phyloP scores from a whole-genome alignment of 2,797 vertebrate genomes.

The Onychomys torridus region DNA sequence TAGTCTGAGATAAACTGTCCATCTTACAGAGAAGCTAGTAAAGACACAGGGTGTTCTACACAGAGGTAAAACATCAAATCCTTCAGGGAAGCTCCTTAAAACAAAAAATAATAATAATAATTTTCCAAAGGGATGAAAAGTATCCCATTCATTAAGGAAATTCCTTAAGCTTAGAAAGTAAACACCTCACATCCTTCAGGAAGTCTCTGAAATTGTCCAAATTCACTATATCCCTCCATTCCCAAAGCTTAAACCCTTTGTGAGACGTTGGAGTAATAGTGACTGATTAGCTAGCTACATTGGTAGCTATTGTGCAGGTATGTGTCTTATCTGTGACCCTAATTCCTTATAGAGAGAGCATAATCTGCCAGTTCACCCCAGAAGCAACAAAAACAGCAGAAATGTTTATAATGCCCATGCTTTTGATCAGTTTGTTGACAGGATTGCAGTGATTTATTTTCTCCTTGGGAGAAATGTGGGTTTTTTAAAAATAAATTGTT shows the following conservation, averaged over 20 bases:
- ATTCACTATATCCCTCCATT: not conserved
- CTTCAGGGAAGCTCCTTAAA: not conserved
- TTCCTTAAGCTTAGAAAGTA: not conserved
- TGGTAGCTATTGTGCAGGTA: not conserved
- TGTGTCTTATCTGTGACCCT: not conserved
- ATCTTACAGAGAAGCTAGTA: not conserved
- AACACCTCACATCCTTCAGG: not conserved
- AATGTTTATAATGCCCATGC: not conserved
- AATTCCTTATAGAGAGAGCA: not conserved
- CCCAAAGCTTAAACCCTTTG: not conserved
- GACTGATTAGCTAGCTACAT: not conserved
- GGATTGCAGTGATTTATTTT: not conserved
- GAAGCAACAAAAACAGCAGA: not conserved
- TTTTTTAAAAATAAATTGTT: not conserved
- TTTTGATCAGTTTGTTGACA: not conserved
- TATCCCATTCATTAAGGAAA: not conserved
- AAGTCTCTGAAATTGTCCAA: not conserved
- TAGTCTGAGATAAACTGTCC: not conserved
- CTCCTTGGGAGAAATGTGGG: not conserved
- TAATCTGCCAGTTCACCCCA: not conserved
- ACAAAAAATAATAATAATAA: too few species aligned
- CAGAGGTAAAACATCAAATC: not conserved
- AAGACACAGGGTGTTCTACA: not conserved
- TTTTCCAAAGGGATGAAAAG: not conserved
- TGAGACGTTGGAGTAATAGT: not conserved